Evolutionary conservation across 2,113 vertebrate genomes (phyloP), one percentile per base, ranked within the genome.

Genomic region (Pycnonotus jocosus): DNA sequence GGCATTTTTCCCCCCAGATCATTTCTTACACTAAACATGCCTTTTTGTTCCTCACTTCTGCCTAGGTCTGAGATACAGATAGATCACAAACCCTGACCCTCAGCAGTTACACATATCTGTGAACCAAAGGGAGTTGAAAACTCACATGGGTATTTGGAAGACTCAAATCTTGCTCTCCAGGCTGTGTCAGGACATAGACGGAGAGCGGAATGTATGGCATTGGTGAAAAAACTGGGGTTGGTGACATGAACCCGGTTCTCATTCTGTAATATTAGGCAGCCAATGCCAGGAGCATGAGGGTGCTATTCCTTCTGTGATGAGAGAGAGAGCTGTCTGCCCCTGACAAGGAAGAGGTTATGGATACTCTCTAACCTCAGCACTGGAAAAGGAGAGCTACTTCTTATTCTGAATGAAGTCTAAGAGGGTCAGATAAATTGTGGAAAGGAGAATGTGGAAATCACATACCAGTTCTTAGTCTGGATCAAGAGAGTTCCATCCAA

Each of bases 161-260:
- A 54, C 4, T 80, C 13, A 25, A 40, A 7, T 65, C 18, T 58
- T 68, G 6, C 22, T 77, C 40, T 88, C 28, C 54, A 53, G 54
- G 13, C 51, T 66, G 15, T 61, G 35, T 47, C 35, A 72, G 40
- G 37, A 40, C 45, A 20, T 12, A 60, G 2, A 11, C 0, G 0
- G 19, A 69, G 30, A 44, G 40, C 53, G 22, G 22, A 86, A 56
- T 0, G 1, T 6, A 4, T 56, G 66, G 70, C 66, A 31, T 18
- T 30, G 24, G 31, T 50, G 44, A 60, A 85, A 92, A 92, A 81
- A 4, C 23, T 54, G 8, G 38, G 8, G 11, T 13, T 79, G 53
- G 14, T 54, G 30, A n/a, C 27, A 56, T 0, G 0, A 76, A 33
- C 7, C 15, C 0, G 0, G 5, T 66, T 62, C 60, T 68, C 38